A percentile compares a stretch with the other conserved stretches of the same genome.
Evolutionary conservation across 2,113 vertebrate genomes (phyloP).

Genomic region (Anguilla rostrata): DNA sequence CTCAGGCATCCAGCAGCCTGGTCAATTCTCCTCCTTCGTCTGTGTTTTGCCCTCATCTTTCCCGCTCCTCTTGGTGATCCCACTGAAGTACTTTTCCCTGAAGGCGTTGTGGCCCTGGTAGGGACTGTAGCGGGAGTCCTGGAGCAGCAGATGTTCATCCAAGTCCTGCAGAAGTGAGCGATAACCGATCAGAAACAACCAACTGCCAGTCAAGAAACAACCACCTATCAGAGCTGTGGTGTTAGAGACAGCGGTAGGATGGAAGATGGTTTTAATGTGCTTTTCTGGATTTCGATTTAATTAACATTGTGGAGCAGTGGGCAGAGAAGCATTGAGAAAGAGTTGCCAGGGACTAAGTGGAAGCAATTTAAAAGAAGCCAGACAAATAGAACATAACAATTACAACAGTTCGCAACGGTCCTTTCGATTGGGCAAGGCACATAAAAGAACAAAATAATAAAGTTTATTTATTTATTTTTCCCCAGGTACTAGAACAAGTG

Average conservation of each 20-base stretch:
- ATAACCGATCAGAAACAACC: not conserved
- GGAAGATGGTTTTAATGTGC: not conserved
- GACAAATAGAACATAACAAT: not conserved
- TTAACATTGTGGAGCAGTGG: not conserved
- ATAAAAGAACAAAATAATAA: not conserved
- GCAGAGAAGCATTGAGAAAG: not conserved
- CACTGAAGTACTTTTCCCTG: conserved; percentile 97
- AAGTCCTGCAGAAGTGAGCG: conserved; percentile 67
- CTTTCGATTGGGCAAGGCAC: not conserved
- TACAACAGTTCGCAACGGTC: not conserved
- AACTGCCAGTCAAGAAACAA: not conserved
- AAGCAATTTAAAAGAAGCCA: not conserved
- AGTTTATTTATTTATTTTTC: not conserved
- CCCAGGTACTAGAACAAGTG: not conserved
- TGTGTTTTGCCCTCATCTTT: conserved; percentile 75
- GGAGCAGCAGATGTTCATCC: conserved; percentile 68
- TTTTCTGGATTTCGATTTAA: not conserved
- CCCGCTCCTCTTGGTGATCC: conserved; percentile 82
- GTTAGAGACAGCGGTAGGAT: not conserved
- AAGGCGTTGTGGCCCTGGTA: conserved; percentile 96
- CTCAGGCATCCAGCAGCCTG: conserved; percentile 23
- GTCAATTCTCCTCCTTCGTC: conserved; percentile 53
- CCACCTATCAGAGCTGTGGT: not conserved
- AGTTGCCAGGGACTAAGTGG: conserved; percentile 2
- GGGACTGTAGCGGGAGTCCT: conserved; percentile 69